A percentile compares a stretch with the other conserved stretches of the same genome.
These are phyloP conservation scores for Chrysomallon squamiferum DNA, from an alignment of 1,140 invertebrate species.

Conservation along the genomic window DNA sequence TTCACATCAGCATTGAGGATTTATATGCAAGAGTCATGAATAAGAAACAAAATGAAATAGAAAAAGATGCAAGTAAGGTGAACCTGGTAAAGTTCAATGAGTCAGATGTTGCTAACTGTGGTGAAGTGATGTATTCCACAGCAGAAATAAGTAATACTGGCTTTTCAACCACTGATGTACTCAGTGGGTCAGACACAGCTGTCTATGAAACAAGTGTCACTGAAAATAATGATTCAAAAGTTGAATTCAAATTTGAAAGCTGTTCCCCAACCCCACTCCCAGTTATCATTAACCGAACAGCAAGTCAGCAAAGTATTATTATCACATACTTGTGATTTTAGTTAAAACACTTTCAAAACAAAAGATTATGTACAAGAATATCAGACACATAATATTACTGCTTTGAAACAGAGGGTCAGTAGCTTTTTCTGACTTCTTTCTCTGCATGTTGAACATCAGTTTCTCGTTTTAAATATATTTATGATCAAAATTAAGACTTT, in stretches of 20 bases:
- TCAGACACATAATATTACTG: too few species aligned
- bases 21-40: slow-evolving; percentile 1
- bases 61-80: not conserved
- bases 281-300: not conserved
- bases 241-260: not conserved
- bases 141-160: not conserved
- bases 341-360: too few species aligned
- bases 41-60: slow-evolving; percentile 2
- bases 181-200: not conserved
- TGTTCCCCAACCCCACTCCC: not conserved
- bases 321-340: slow-evolving; percentile 1
- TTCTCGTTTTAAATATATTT: too few species aligned
- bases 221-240: not conserved
- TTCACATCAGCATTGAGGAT: slow-evolving; percentile 2
- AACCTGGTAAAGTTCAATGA: not conserved
- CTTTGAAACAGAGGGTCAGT: too few species aligned
- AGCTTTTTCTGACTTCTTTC: too few species aligned
- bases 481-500: too few species aligned
- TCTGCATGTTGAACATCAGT: too few species aligned
- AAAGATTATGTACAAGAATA: too few species aligned
- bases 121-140: not conserved
- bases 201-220: not conserved
- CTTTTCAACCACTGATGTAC: not conserved
- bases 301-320: slow-evolving; percentile 1
- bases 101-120: not conserved